Evolutionary conservation across 2,797 vertebrate genomes (phyloP), one percentile per base, ranked within the genome.

Genomic region (Pangasius djambal): DNA sequence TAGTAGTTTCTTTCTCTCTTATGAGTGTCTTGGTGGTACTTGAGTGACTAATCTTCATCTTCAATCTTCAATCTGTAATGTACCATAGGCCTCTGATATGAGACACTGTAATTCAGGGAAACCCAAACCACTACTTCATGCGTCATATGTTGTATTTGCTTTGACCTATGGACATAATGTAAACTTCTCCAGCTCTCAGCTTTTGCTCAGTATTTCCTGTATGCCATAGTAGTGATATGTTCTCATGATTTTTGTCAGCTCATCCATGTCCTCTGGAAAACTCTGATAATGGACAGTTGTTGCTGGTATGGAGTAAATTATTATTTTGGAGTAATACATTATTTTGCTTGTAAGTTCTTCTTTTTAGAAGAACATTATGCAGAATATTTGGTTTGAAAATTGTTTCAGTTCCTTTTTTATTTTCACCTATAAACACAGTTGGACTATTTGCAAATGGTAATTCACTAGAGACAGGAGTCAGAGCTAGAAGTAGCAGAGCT

Each of bases 1-100:
- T 88, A 82, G 67, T 87, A 87, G 67, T 75, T 65, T 90, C 69
- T 85, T 28, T 88, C 78, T 85, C 25, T 86, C 50, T 88, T 70
- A 67, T 55, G 52, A 85, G 65, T 25, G 48, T 85, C 65, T 55
- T 37, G 18, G 48, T 85, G 48, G 83, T 70, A 37, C 83, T 55
- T 34, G 40, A 83, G 15, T n/a, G 83, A 15, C n/a, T 85, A 70
- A 85, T 85, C 83, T 84, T 52, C 20, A 50, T 67, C 61, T 69
- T 67, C 25, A 67, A 69, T 84, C 44, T 84, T 84, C 9, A 85
- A 34, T 70, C 83, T 70, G 65, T 70, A 70, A 70, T 70, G 83
- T 85, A 37, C 83, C 65, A 52, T 70, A 15, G 2, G 48, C 18
- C 16, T 70, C 44, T 52, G 83, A 37, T 85, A 55, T 31, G 7